Base-by-base conservation (phyloP, 1,140 invertebrate species). In the Lepidurus couesii region DNA sequence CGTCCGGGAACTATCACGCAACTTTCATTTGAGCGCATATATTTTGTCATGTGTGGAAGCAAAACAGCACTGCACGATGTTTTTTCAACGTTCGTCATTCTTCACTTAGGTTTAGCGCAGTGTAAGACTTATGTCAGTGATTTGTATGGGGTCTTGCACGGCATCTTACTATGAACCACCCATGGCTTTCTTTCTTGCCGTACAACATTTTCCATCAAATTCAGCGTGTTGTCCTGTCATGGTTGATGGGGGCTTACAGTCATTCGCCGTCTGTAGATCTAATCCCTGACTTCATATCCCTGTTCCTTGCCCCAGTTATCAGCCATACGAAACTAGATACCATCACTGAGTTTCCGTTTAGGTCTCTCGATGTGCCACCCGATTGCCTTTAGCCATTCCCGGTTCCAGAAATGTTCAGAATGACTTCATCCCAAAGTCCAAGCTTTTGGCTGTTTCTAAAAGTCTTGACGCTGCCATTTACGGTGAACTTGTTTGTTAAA, bases 1-100 rank as follows among this genome's bases (percentile, higher is more conserved):
- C 53, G 53, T 65, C n/a, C 21, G 53, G 21, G 53, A 65, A 65
- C 53, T 65, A 65, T 65, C 53, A 65, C 53, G 53, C 53, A 65
- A 65, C 9, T 65, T 65, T 65, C 53, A 65, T 21, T 65, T 65
- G 53, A 65, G 53, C 53, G 53, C 53, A 65, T 65, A 34, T 34
- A 65, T 65, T 65, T 65, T 65, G 53, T 65, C 53, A 21, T 21
- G 16, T 65, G 53, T 21, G 16, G 53, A 13, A 9, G 53, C 16
- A 65, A 65, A 65, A 65, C 16, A 65, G 7, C 21, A 65, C 53
- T 7, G 53, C 53, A 65, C 53, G 53, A 7, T n/a, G 21, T 21
- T 65, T 65, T 34, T 34, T 34, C 34, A 34, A 4, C 34, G 34
- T 34, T 34, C 34, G 34, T 4, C 34, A 3, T 34, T 34, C 34